Evolutionary conservation across 2,797 vertebrate genomes (phyloP), one percentile per base, ranked within the genome.

Genomic region (Odontamblyopus lacepedii): DNA sequence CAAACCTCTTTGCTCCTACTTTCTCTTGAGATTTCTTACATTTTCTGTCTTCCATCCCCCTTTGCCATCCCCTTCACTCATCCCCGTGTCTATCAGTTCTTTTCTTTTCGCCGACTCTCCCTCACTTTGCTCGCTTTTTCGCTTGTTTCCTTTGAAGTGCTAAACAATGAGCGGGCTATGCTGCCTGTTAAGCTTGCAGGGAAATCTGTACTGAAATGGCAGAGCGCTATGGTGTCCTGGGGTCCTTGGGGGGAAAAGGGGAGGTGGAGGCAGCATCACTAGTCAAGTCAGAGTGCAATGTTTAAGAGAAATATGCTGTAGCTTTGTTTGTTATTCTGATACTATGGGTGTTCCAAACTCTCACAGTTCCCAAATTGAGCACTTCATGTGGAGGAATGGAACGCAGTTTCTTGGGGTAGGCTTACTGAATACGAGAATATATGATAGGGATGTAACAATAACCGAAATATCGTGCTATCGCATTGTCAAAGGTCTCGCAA

Each of bases 131-230:
- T 75, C 68, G 74, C 62, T 67, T 38, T 71, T 79, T 81, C 70
- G 70, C 80, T 75, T 75, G 23, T 80, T 84, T 70, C 78, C 83
- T 90, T 92, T 92, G 90, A 93, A 91, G 92, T 91, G 85, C 81
- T 89, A 87, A 92, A 93, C 89, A 92, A 92, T 88, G 83, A 88
- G 79, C 78, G 78, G 71, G 75, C 85, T 88, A 73, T 78, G 68
- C 85, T 91, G 84, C 67, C 72, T 75, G 72, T 81, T 85, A 85
- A 80, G 80, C 81, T 88, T 72, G 51, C 66, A 67, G 83, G 80
- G 81, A 84, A 87, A 86, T 86, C 76, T 74, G 72, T 69, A 61
- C 80, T 80, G 77, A 83, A 87, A 79, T 83, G 81, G 82, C 78
- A 68, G 73, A 75, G 83, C 76, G 74, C 74, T 84, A 72, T 84